phyloP scores from a whole-genome alignment of 1,140 invertebrate genomes.

The Octopus bimaculoides region DNA sequence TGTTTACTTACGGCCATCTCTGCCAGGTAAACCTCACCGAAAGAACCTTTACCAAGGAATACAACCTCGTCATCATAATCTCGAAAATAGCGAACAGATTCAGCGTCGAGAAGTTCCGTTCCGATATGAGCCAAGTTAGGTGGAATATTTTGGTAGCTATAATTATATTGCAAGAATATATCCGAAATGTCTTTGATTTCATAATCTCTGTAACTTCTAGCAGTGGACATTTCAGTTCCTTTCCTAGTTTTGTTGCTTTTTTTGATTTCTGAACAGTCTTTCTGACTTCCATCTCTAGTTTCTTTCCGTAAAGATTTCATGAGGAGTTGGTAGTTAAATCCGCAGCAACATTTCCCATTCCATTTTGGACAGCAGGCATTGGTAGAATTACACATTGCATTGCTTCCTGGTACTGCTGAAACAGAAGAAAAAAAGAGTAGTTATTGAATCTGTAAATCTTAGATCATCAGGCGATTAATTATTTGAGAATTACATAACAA shows the following conservation, averaged over 20 bases:
- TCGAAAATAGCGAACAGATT: background rate
- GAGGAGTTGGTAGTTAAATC: background rate
- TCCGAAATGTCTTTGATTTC: constrained; percentile 10
- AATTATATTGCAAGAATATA: constrained; percentile 7
- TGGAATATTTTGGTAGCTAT: constrained; percentile 10
- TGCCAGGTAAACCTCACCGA: constrained; percentile 10
- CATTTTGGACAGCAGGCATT: background rate
- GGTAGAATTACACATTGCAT: background rate
- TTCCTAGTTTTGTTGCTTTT: background rate
- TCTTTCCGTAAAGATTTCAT: background rate
- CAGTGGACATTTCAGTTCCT: background rate
- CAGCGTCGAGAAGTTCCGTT: background rate
- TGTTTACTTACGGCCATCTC: background rate
- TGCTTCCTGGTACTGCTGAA: background rate
- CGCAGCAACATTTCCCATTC: background rate
- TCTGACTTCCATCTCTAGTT: background rate
- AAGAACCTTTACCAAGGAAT: background rate
- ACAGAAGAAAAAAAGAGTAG: too few relatives aligned
- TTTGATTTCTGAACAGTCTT: too few relatives aligned
- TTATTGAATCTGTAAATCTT: too few relatives aligned
- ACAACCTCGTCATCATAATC: constrained; percentile 2
- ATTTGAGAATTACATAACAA: too few relatives aligned
- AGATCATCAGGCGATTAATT: too few relatives aligned
- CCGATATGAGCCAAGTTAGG: background rate
- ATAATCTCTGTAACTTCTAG: background rate